phyloP scores from a whole-genome alignment of 2,888 invertebrate species.

The Theodoxus fluviatilis region DNA sequence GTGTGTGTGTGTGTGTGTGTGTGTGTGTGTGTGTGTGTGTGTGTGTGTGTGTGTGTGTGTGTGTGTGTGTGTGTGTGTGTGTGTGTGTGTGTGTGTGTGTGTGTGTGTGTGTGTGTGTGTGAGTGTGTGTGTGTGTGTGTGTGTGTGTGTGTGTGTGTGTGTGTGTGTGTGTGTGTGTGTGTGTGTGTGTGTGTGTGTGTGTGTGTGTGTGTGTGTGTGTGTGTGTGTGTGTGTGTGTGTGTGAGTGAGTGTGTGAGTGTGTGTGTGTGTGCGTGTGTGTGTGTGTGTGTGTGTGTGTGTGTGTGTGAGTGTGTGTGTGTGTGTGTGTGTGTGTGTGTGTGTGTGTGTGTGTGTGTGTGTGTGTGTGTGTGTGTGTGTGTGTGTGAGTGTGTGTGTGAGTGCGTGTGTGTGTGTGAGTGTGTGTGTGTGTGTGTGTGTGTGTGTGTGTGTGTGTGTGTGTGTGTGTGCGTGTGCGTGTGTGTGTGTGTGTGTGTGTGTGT shows the following conservation, averaged over 20 bases:
- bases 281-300: not conserved
- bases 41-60: too few relatives aligned
- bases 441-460: conserved; percentile 1
- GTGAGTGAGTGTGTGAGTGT: not conserved
- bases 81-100: not conserved
- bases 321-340: not conserved
- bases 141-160: not conserved
- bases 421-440: not conserved
- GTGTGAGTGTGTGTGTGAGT: not conserved
- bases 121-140: conserved; percentile 16
- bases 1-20: not conserved
- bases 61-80: too few relatives aligned
- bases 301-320: not conserved
- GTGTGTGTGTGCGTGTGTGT: too few relatives aligned
- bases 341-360: not conserved
- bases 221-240: conserved; percentile 19
- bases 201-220: not conserved
- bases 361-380: not conserved
- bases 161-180: conserved; percentile 7
- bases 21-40: too few relatives aligned
- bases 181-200: not conserved
- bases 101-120: conserved; percentile 13
- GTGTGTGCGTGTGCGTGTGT: conserved; percentile 11
- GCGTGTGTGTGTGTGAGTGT: not conserved
- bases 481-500: not conserved